Percentiles rank a stretch among this genome's conserved stretches.
Conservation (phyloP, 2,888 invertebrate genomes). For the Coelinius sp. region DNA sequence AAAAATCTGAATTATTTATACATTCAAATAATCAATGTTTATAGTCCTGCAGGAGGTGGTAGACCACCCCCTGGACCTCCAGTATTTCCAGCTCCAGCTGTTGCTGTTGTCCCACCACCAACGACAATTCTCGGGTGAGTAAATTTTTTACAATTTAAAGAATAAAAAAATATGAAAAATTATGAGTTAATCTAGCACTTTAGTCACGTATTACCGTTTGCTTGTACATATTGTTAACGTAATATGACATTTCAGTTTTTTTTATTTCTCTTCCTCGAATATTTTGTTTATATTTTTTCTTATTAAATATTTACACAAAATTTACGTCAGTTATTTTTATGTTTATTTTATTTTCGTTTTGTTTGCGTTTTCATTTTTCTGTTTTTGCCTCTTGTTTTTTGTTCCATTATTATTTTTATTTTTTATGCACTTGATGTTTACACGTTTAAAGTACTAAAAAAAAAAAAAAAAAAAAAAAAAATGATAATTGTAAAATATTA, state of each 20-base stretch:
- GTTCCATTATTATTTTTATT: conserved; percentile 18
- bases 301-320: conserved; percentile 23
- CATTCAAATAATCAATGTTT: conserved; percentile 42
- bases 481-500: conserved; percentile 42
- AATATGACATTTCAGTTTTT: conserved; percentile 22
- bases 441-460: neutral
- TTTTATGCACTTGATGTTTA: neutral
- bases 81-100: conserved; percentile 69
- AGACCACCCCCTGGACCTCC: conserved; percentile 68
- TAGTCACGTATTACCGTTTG: neutral
- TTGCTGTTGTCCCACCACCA: conserved; percentile 74
- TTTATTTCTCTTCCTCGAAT: conserved; percentile 8
- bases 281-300: conserved; percentile 17
- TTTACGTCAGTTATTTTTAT: neutral
- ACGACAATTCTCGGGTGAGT: conserved; percentile 67
- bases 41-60: conserved; percentile 62
- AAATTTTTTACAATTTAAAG: neutral
- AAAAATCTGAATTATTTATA: too few relatives aligned
- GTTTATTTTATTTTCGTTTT: conserved; percentile 30
- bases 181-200: conserved; percentile 1
- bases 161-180: neutral
- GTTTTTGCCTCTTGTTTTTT: conserved; percentile 1
- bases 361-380: conserved; percentile 33
- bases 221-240: neutral
- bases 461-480: conserved; percentile 16